Base-by-base conservation (phyloP, 2,113 vertebrate species). In the Macaca nemestrina region DNA sequence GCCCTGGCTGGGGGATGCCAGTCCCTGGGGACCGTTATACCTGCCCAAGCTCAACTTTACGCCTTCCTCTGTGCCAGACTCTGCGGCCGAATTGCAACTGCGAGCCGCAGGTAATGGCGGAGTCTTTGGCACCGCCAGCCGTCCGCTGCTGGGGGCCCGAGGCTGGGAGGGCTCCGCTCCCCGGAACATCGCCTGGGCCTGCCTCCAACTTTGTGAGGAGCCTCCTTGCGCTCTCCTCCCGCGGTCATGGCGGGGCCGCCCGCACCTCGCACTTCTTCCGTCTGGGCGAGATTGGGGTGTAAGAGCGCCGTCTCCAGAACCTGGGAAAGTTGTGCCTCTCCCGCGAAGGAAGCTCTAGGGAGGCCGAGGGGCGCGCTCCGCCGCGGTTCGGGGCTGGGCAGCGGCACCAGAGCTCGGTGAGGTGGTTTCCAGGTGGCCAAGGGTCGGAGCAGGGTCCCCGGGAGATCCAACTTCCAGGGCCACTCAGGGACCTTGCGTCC, bases 181-280 rank as follows among this genome's bases (percentile, higher is more conserved):
- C 8, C 50, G 72, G 23, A 52, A 23, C 10, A 6, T 32, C 0
- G 50, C 72, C 78, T 25, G 38, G 10, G 78, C 70, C 94, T 57
- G 76, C 81, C 90, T 35, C 89, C 89, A 98, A 98, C 98, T 98
- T 98, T 95, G 84, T 30, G 10, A 13, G 75, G n/a, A 75, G 17
- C 76, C 78, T 64, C 59, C 12, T 0, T 16, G 91, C 73, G 30
- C 89, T 50, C 90, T 64, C 61, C 27, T 64, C 61, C 75, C 5
- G 38, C 23, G 7, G 82, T 2, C 5, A 43, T 23, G 50, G 50
- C 32, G 38, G 45, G 59, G 72, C 64, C 22, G 30, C 70, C 68
- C 3, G 79, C 59, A 12, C 79, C 90, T 82, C 95, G 50, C 32
- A 38, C 94, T 92, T 57, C 64, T 13, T 50, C 48, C 0, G 45